These are phyloP conservation scores for Capitulum mitella DNA, from an alignment of 2,888 invertebrate genomes.

Conservation along the genomic window DNA sequence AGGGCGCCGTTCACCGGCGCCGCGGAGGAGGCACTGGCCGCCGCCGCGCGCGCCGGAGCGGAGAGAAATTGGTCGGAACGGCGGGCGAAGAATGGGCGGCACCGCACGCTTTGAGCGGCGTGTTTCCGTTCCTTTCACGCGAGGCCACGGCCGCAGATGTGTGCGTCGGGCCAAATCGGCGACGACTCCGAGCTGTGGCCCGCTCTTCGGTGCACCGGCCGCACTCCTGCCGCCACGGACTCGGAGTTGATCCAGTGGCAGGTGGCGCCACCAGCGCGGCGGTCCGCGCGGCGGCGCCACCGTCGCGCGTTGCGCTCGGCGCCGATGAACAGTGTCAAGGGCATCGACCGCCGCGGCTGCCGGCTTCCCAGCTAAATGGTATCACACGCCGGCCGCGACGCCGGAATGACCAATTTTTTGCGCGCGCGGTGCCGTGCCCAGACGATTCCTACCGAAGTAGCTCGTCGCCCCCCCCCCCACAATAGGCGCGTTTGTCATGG, in stretches of 20 bases:
- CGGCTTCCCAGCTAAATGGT: not conserved
- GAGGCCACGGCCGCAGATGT: not conserved
- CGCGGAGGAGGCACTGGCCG: constrained; percentile 21
- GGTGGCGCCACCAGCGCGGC: constrained; percentile 23
- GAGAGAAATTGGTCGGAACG: not conserved
- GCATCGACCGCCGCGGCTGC: constrained; percentile 31
- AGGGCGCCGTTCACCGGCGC: constrained; percentile 33
- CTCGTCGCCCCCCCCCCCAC: too few relatives aligned
- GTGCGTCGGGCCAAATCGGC: not conserved
- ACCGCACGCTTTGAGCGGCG: not conserved
- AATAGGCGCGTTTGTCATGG: too few relatives aligned
- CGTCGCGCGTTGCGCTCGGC: constrained; percentile 33
- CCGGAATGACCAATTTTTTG: too few relatives aligned
- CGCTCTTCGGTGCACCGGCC: too few relatives aligned
- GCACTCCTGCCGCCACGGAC: too few relatives aligned
- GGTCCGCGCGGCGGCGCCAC: constrained; percentile 26
- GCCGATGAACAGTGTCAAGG: constrained; percentile 27
- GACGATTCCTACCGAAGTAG: too few relatives aligned
- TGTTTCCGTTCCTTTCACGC: not conserved
- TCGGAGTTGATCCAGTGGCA: not conserved
- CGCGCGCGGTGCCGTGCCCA: too few relatives aligned
- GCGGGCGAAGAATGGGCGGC: not conserved
- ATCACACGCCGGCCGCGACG: not conserved
- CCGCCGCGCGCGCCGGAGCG: not conserved
- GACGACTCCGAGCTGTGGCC: not conserved